Percentiles rank a stretch among this genome's conserved stretches.
phyloP scores from a whole-genome alignment of 2,113 vertebrate genomes.

The Actinemys pallida region DNA sequence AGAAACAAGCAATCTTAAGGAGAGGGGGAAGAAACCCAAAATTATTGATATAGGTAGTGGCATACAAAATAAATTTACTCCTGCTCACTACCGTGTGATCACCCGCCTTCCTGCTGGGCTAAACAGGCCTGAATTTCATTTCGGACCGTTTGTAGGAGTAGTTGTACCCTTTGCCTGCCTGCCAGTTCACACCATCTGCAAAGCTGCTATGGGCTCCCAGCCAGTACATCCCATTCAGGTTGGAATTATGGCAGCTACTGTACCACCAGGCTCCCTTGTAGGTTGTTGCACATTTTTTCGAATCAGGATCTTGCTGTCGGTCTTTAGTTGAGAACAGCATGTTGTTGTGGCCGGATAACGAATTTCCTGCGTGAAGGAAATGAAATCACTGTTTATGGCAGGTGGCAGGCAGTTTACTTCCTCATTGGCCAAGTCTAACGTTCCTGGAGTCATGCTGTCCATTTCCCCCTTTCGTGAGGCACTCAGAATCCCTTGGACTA shows the following conservation, averaged over 20 bases:
- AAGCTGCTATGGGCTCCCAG: not conserved
- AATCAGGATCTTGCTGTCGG: rapidly evolving
- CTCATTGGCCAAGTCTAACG: not conserved
- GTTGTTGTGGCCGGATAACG: not conserved
- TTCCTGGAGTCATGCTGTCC: not conserved
- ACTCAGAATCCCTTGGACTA: not conserved
- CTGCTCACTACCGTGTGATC: not conserved
- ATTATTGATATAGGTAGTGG: not conserved
- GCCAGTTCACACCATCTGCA: slow-evolving; percentile 33
- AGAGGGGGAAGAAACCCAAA: not conserved
- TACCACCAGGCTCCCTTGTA: slow-evolving; percentile 32
- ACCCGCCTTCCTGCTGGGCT: not conserved
- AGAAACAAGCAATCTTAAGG: not conserved
- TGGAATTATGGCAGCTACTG: rapidly evolving
- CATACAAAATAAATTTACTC: not conserved
- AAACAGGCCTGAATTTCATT: slow-evolving; percentile 30
- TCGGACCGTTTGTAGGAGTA: slow-evolving; percentile 20
- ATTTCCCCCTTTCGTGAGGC: not conserved
- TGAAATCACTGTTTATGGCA: not conserved
- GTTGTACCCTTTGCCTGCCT: not conserved
- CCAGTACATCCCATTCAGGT: not conserved
- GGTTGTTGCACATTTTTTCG: rapidly evolving
- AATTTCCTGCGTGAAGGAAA: not conserved
- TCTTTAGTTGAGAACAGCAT: not conserved
- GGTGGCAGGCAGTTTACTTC: not conserved